phyloP scores from a whole-genome alignment of 2,888 invertebrate species.

The Xestia c-nigrum region DNA sequence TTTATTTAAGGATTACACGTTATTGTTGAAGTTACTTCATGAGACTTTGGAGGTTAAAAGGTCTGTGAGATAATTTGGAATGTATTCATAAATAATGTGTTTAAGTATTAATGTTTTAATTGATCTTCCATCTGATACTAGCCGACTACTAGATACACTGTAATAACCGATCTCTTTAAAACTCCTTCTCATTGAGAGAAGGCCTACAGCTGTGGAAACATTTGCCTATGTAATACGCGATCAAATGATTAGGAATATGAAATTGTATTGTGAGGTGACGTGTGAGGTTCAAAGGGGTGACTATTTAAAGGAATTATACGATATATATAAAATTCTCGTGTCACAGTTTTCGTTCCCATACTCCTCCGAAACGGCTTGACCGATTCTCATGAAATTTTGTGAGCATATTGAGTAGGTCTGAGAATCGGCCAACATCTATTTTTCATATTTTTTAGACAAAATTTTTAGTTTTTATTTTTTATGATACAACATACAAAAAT shows the following conservation, averaged over 20 bases:
- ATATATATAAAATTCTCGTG: too few relatives aligned
- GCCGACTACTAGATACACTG: background rate
- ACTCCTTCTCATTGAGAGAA: background rate
- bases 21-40: slow-evolving; percentile 31
- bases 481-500: too few relatives aligned
- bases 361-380: too few relatives aligned
- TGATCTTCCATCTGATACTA: background rate
- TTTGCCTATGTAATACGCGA: background rate
- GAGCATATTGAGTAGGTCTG: too few relatives aligned
- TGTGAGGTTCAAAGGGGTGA: too few relatives aligned
- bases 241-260: background rate
- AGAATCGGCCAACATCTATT: too few relatives aligned
- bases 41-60: background rate
- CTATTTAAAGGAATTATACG: too few relatives aligned
- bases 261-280: too few relatives aligned
- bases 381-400: too few relatives aligned
- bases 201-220: background rate
- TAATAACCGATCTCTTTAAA: background rate
- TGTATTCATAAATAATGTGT: background rate
- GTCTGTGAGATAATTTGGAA: background rate
- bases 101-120: background rate
- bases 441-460: too few relatives aligned
- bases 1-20: slow-evolving; percentile 47
- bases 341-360: too few relatives aligned
- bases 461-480: too few relatives aligned